Conservation (phyloP, 2,113 vertebrate species). For the Xiphophorus maculatus region DNA sequence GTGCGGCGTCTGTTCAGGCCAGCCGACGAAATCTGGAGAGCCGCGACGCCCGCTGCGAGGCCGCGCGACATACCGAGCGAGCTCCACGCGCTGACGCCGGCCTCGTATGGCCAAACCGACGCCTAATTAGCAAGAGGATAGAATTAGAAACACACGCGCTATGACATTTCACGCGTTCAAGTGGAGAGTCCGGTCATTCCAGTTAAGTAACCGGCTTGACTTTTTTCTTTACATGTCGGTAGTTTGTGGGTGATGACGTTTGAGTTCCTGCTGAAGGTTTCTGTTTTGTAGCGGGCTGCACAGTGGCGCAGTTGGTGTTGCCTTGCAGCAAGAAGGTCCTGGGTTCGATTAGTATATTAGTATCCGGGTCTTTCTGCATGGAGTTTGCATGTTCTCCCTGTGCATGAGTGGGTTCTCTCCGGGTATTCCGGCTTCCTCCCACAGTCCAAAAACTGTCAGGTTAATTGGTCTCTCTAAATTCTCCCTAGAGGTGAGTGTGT, state of each 20-base stretch:
- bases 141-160: conserved; percentile 40
- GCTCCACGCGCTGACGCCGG: conserved; percentile 19
- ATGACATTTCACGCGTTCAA: conserved; percentile 35
- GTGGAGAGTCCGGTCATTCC: not conserved
- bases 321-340: too few relatives aligned
- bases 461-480: too few relatives aligned
- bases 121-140: conserved; percentile 17
- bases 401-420: too few relatives aligned
- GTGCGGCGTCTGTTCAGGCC: conserved; percentile 53
- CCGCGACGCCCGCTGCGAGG: conserved; percentile 40
- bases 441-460: too few relatives aligned
- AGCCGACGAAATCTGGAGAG: conserved; percentile 38
- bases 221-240: conserved; percentile 37
- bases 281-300: too few relatives aligned
- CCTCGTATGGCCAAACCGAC: conserved; percentile 45
- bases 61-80: conserved; percentile 32
- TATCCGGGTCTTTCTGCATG: too few relatives aligned
- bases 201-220: conserved; percentile 11
- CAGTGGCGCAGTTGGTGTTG: too few relatives aligned
- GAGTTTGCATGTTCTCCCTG: too few relatives aligned
- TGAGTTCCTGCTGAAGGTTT: conserved; percentile 3
- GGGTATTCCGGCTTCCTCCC: too few relatives aligned
- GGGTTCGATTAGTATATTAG: too few relatives aligned
- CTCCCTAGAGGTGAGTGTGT: too few relatives aligned
- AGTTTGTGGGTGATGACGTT: conserved; percentile 15